Percentiles rank a stretch among this genome's conserved stretches.
Evolutionary conservation across 30 jellyfish, hydroid and myxozoan genomes (phyloP).

Genomic region (Aurelia aurita complex sp. Pacific): DNA sequence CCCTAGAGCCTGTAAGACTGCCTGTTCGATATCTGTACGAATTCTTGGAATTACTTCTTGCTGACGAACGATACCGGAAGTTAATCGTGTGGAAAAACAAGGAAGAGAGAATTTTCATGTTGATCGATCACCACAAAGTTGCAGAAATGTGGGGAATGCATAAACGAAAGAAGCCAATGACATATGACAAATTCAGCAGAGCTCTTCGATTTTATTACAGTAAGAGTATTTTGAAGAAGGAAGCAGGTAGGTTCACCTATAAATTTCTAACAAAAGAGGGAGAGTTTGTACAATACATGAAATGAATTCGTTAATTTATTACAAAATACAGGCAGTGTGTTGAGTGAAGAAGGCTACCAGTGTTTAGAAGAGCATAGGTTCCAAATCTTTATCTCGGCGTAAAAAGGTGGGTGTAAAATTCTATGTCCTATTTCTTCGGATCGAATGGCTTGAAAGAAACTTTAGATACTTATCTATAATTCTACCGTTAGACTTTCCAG

Average conservation of each 20-base stretch:
- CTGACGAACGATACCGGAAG: conserved; percentile 51
- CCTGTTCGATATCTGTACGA: conserved; percentile 81
- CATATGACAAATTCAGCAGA: conserved; percentile 78
- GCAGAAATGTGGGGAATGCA: conserved; percentile 88
- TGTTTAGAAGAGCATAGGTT: too few species aligned
- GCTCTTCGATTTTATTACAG: conserved; percentile 81
- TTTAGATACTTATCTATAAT: too few species aligned
- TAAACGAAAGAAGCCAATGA: conserved; percentile 78
- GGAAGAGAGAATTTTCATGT: conserved; percentile 66
- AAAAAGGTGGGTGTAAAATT: too few species aligned
- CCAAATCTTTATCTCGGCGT: too few species aligned
- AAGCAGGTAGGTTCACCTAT: conserved; percentile 75
- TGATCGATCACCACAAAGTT: conserved; percentile 73
- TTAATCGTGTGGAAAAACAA: conserved; percentile 69
- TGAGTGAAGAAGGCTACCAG: too few species aligned
- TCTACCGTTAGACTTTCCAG: too few species aligned
- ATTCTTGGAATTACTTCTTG: conserved; percentile 58
- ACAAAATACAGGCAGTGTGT: too few species aligned
- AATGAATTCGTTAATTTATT: background rate
- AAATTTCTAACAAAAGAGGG: conserved; percentile 64
- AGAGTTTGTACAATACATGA: conserved; percentile 35
- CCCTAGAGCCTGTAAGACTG: conserved; percentile 45
- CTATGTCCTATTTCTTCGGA: too few species aligned
- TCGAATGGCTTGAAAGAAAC: too few species aligned
- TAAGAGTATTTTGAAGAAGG: conserved; percentile 70